Conservation (phyloP, 2,888 invertebrate species). For the Lobophora halterata region DNA sequence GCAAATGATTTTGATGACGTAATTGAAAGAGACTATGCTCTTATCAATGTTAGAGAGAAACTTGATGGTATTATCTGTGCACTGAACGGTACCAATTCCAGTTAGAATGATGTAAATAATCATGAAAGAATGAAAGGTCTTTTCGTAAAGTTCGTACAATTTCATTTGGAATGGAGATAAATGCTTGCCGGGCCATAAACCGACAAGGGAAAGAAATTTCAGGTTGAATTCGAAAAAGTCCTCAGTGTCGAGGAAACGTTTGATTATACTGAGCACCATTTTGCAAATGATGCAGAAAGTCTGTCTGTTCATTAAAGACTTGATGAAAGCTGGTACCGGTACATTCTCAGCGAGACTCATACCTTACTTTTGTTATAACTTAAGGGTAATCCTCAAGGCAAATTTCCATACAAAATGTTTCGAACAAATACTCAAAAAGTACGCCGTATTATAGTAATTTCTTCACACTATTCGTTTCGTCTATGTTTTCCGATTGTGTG, state of each 20-base stretch:
- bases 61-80: constrained; percentile 38
- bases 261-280: constrained; percentile 35
- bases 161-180: constrained; percentile 33
- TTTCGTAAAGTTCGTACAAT: constrained; percentile 51
- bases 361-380: no score
- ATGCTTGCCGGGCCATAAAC: constrained; percentile 56
- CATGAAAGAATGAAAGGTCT: constrained; percentile 40
- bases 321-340: no score
- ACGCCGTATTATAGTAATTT: no score
- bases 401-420: no score
- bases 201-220: constrained; percentile 53
- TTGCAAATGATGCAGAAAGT: constrained; percentile 34
- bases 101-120: constrained; percentile 41
- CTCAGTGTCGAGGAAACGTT: constrained; percentile 32
- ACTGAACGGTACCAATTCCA: constrained; percentile 48
- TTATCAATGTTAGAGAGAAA: constrained; percentile 58
- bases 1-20: constrained; percentile 48
- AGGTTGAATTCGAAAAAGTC: constrained; percentile 59
- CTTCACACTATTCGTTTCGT: no score
- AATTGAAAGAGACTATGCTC: constrained; percentile 52
- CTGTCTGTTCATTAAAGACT: no score
- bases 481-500: no score
- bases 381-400: no score
- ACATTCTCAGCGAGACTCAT: no score
- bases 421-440: no score